Evolutionary conservation across 2,888 invertebrate species (phyloP).

Genomic region (Dicranocentrus wangi): DNA sequence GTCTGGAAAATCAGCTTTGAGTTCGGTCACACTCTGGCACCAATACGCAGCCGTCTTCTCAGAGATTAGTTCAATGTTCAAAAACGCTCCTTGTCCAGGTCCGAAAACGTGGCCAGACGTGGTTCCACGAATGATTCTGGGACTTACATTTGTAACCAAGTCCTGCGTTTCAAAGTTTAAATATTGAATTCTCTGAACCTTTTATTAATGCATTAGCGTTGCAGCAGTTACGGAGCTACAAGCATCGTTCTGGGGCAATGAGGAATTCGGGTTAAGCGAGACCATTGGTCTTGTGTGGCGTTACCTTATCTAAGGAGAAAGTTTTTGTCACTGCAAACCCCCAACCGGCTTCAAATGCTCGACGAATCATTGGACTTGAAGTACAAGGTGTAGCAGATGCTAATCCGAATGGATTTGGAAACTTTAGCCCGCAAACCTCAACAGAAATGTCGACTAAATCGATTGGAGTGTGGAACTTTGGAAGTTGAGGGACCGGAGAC

Average conservation of each 20-base stretch:
- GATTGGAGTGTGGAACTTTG: conserved; percentile 93
- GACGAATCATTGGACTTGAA: conserved; percentile 92
- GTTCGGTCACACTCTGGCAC: conserved; percentile 89
- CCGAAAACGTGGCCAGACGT: conserved; percentile 94
- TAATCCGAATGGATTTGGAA: conserved; percentile 96
- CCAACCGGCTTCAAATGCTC: conserved; percentile 97
- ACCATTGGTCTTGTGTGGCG: too few relatives aligned
- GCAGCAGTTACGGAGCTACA: too few relatives aligned
- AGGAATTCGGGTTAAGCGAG: too few relatives aligned
- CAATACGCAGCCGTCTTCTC: conserved; percentile 97
- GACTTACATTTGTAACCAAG: conserved; percentile 96
- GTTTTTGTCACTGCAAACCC: conserved; percentile 98
- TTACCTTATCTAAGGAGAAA: conserved; percentile 92
- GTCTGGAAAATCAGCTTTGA: conserved; percentile 92
- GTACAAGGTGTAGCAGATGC: conserved; percentile 98
- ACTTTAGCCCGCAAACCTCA: conserved; percentile 92
- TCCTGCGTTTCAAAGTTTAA: conserved; percentile 79
- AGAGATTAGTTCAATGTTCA: conserved; percentile 98
- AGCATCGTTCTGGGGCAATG: too few relatives aligned
- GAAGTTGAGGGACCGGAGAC: conserved; percentile 83
- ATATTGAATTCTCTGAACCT: too few relatives aligned
- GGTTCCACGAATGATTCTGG: conserved; percentile 93
- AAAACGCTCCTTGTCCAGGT: conserved; percentile 95
- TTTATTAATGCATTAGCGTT: too few relatives aligned
- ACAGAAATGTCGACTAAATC: conserved; percentile 95